Percentiles rank a stretch among this genome's conserved stretches.
These are phyloP conservation scores for Nebria ingens DNA, from an alignment of 1,140 invertebrate genomes.

Conservation along the genomic window DNA sequence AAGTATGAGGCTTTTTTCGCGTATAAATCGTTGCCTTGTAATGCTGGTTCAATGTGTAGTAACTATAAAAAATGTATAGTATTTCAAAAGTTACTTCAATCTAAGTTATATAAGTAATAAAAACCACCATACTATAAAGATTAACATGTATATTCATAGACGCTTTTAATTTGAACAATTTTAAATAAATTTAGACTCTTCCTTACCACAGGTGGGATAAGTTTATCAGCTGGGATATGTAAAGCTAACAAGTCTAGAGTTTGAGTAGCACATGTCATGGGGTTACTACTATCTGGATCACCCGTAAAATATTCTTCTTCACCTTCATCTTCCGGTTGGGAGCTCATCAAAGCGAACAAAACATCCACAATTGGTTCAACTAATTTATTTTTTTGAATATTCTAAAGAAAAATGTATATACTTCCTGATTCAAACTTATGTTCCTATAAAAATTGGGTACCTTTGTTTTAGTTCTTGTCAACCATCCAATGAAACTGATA, in stretches of 20 bases:
- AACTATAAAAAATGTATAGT: constrained; percentile 38
- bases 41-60: constrained; percentile 47
- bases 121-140: too few species aligned
- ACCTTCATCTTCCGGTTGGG: constrained; percentile 43
- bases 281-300: constrained; percentile 47
- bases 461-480: constrained; percentile 61
- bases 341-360: constrained; percentile 57
- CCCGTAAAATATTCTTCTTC: constrained; percentile 51
- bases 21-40: constrained; percentile 46
- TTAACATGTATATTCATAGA: too few species aligned
- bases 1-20: constrained; percentile 60
- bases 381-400: constrained; percentile 61
- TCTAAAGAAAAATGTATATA: too few species aligned
- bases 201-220: constrained; percentile 45
- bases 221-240: constrained; percentile 64
- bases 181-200: too few species aligned
- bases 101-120: background rate
- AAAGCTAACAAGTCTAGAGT: constrained; percentile 66
- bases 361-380: constrained; percentile 58
- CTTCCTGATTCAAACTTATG: too few species aligned
- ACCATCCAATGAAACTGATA: constrained; percentile 51
- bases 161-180: too few species aligned
- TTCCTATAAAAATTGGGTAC: constrained; percentile 25
- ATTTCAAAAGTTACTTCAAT: background rate
- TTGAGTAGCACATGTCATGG: constrained; percentile 56